Base-by-base conservation (phyloP, 2,888 invertebrate genomes). In the Xylophagus ater region DNA sequence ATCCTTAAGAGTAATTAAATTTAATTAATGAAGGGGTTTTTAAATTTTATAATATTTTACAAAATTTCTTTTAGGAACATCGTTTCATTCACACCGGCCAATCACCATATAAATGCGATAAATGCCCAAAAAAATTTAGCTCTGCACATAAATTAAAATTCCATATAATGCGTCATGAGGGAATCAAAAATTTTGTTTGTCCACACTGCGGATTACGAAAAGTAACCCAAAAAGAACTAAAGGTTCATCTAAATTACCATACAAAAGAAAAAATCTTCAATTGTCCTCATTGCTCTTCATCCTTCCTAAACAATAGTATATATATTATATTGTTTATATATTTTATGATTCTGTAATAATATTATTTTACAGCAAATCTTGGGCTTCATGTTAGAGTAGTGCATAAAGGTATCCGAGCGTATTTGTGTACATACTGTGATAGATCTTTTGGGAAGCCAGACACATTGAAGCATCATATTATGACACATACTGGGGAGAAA, bases 171-270 rank as follows among this genome's bases (percentile, higher is more conserved):
- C 35, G 44, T 7, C 44, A 44, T 12, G 33, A 35, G 3, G 41
- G 41, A 10, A 37, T 41, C 3, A 44, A 44, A 36, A 44, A 44
- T n/a, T n/a, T n/a, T n/a, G n/a, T n/a, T n/a, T n/a, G n/a, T n/a
- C n/a, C n/a, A n/a, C n/a, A n/a, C n/a, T 30, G 44, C 6, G 44
- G 41, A n/a, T 19, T 35, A 13, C 26, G 14, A 26, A 36, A 41
- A 18, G 21, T 24, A 9, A 36, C 41, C 21, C 17, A 20, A 21
- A 25, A 41, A 18, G 41, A 41, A 28, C 23, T 41, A n/a, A n/a
- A n/a, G n/a, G n/a, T n/a, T n/a, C n/a, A n/a, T n/a, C n/a, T n/a
- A n/a, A n/a, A n/a, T n/a, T 36, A 31, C 21, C 41, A 41, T 31
- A 41, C 41, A 3, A 26, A 24, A 12, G 36, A 35, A 5, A 41